Conservation (phyloP, 2,888 invertebrate species). For the Drosophila mayaguana region DNA sequence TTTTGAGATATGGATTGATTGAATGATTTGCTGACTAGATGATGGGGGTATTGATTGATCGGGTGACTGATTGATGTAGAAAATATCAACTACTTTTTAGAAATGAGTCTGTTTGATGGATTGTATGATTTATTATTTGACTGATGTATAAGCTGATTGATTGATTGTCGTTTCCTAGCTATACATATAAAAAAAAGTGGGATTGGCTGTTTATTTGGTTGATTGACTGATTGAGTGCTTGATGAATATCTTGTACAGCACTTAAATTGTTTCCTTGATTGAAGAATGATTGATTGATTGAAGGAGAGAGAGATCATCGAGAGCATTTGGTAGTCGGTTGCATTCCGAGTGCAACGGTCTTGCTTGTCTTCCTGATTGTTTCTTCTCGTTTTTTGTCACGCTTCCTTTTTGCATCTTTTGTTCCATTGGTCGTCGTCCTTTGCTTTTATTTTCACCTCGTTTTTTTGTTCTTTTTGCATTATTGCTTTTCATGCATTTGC, state of each 20-base stretch:
- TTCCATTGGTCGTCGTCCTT: conserved; percentile 29
- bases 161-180: background rate
- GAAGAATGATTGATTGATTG: too few relatives aligned
- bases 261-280: too few relatives aligned
- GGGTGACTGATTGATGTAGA: too few relatives aligned
- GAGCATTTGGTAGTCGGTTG: background rate
- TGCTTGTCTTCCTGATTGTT: conserved; percentile 10
- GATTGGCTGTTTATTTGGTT: background rate
- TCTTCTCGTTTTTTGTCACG: conserved; percentile 59
- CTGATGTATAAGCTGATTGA: background rate
- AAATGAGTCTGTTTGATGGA: background rate
- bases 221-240: background rate
- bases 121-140: background rate
- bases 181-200: background rate
- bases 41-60: background rate
- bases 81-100: background rate
- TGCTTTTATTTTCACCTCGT: conserved; percentile 1
- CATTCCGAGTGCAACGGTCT: background rate
- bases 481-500: conserved; percentile 71
- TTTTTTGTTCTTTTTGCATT: conserved; percentile 54
- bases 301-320: background rate
- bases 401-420: conserved; percentile 56
- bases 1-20: background rate
- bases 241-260: too few relatives aligned
- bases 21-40: background rate